Evolutionary conservation across 2,113 vertebrate genomes (phyloP), one percentile per base, ranked within the genome.

Genomic region (Embiotoca jacksoni): DNA sequence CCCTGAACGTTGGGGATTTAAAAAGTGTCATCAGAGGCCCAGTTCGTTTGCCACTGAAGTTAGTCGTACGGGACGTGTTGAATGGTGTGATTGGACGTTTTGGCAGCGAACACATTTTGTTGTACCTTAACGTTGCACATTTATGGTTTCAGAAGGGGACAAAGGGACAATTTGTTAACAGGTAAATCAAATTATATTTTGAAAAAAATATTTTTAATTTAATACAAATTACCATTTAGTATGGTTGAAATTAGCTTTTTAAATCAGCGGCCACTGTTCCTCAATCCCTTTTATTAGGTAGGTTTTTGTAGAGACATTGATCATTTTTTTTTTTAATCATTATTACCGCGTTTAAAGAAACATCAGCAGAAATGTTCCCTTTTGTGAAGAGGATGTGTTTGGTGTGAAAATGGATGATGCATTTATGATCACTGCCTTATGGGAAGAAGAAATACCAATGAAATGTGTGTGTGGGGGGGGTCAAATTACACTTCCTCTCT

Each of bases 401-500:
- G n/a, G n/a, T 83, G 69, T 60, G 35, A 77, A 69, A 81, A 75
- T 80, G 35, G 75, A 58, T 53, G 59, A 49, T 23, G 44, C 41
- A 60, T 71, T 47, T 49, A 53, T 69, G 61, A 52, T 84, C 37
- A 58, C 61, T 58, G 71, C 60, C 35, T 3, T 78, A 69, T 56
- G 32, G 73, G 58, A 81, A 78, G 31, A 76, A 79, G 83, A 88
- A 90, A 90, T 87, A 56, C 72, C 81, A 77, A 52, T 81, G 66
- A 72, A 78, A 39, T 72, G 55, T 70, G 75, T 57, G 14, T 63
- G 54, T 82, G 52, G 83, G 82, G 63, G 72, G 82, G 88, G 83
- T 92, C 88, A 68, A 89, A 89, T 91, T 89, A 90, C 91, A 93
- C 89, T 92, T 91, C 89, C 89, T 87, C 88, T 90, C 83, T 90